Evolutionary conservation across 1,140 invertebrate genomes (phyloP), one percentile per base, ranked within the genome.

Genomic region (Phocides pigmalion): DNA sequence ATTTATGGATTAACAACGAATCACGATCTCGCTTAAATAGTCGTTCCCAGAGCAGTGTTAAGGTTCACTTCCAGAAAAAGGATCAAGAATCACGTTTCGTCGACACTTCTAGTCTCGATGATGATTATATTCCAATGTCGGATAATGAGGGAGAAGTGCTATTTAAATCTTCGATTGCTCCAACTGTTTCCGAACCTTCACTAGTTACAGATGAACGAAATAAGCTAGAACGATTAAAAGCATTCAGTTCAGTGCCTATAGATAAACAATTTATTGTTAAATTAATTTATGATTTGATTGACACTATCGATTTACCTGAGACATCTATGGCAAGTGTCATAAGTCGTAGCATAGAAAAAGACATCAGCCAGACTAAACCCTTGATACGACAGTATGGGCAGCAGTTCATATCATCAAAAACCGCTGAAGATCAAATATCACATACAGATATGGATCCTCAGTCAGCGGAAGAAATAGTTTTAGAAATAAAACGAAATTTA

Each of bases 201-300:
- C 66, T 87, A 59, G 74, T 84, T 9, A 64, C 70, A 16, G 58
- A 62, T 37, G 82, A 84, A 69, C 49, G 17, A 8, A 19, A 47
- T 14, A 84, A 70, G 64, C 20, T 88, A 20, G 53, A 68, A 0
- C 66, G 41, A 37, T 9, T 49, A 28, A 16, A 12, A 15, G 71
- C 69, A 15, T 62, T 54, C 15, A 6, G 56, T 37, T 32, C 22
- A 16, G 49, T 80, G 1, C 42, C 62, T 12, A 54, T 65, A 64
- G 68, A 82, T 12, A 70, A 81, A 19, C 46, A 64, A 4, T 87
- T 83, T 22, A 80, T 84, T 54, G 59, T 76, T 9, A 71, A 78
- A 66, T 61, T 81, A n/a, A 11, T 86, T 3, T 72, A 78, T 37
- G 56, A 79, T 50, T 49, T 82, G 20, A 4, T 86, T 0, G 68